phyloP scores from a whole-genome alignment of 2,113 vertebrate species.

The Prinia subflava region DNA sequence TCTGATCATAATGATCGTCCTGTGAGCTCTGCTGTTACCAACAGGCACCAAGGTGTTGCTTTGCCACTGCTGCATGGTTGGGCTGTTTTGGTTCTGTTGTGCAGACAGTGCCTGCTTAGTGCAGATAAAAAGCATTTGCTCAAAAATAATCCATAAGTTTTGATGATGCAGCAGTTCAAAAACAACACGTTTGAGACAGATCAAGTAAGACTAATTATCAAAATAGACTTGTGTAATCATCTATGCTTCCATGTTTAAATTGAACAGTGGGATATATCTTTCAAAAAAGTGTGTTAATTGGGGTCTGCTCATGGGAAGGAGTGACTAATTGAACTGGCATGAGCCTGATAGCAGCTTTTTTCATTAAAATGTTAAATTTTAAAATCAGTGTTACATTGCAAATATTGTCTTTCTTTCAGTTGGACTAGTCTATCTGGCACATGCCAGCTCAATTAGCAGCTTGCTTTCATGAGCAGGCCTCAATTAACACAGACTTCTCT shows the following conservation, averaged over 20 bases:
- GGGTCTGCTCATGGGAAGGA: constrained; percentile 43
- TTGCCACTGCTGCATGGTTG: background rate
- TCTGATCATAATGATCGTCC: rapidly evolving
- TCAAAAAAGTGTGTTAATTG: constrained; percentile 52
- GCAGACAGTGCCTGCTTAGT: background rate
- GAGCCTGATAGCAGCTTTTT: constrained; percentile 29
- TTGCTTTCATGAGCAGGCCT: constrained; percentile 59
- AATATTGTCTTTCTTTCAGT: constrained; percentile 43
- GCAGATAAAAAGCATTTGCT: background rate
- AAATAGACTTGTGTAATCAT: constrained; percentile 13
- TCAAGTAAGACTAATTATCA: constrained; percentile 33
- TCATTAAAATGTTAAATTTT: constrained; percentile 57
- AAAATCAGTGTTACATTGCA: constrained; percentile 57
- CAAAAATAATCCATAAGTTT: background rate
- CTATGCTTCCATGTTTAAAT: constrained; percentile 28
- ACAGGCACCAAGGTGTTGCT: background rate
- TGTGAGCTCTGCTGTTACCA: background rate
- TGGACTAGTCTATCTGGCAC: constrained; percentile 24
- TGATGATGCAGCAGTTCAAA: background rate
- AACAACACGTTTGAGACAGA: background rate
- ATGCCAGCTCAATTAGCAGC: constrained; percentile 59
- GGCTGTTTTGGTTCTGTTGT: background rate
- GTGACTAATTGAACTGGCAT: constrained; percentile 63
- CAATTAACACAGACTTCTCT: constrained; percentile 56
- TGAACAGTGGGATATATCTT: constrained; percentile 33